phyloP scores from a whole-genome alignment of 2,113 vertebrate species.

The Carollia perspicillata region DNA sequence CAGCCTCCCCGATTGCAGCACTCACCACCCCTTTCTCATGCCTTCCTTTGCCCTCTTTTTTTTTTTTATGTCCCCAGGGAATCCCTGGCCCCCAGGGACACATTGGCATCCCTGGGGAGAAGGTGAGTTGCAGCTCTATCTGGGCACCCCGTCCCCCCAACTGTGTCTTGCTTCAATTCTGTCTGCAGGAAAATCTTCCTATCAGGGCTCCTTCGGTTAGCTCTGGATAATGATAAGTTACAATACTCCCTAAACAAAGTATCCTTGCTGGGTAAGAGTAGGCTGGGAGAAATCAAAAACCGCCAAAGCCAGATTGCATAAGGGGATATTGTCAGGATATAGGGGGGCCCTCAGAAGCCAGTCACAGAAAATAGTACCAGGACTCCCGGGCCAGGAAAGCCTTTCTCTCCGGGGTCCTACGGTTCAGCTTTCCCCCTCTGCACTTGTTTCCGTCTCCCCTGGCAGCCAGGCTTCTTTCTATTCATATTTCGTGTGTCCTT shows the following conservation, averaged over 20 bases:
- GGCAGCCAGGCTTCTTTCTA: background rate
- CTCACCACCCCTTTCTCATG: background rate
- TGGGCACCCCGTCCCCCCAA: background rate
- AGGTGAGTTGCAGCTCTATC: constrained; percentile 81
- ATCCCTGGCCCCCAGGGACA: constrained; percentile 90
- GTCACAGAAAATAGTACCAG: background rate
- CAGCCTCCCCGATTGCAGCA: background rate
- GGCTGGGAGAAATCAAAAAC: background rate
- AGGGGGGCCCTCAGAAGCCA: background rate
- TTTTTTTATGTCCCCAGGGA: constrained; percentile 82
- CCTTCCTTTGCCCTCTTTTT: fast-evolving
- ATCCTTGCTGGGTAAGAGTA: background rate
- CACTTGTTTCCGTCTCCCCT: background rate
- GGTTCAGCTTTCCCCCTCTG: background rate
- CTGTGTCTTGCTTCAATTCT: background rate
- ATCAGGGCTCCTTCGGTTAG: background rate
- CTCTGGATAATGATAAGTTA: background rate
- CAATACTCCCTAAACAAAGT: background rate
- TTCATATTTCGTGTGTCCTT: background rate
- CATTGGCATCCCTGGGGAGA: constrained; percentile 91
- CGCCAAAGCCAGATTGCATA: background rate
- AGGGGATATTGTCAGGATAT: background rate
- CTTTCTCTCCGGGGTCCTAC: background rate
- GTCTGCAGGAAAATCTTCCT: background rate
- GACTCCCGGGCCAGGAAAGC: background rate